Conservation (phyloP, 2,113 vertebrate genomes). For the Nestor notabilis region DNA sequence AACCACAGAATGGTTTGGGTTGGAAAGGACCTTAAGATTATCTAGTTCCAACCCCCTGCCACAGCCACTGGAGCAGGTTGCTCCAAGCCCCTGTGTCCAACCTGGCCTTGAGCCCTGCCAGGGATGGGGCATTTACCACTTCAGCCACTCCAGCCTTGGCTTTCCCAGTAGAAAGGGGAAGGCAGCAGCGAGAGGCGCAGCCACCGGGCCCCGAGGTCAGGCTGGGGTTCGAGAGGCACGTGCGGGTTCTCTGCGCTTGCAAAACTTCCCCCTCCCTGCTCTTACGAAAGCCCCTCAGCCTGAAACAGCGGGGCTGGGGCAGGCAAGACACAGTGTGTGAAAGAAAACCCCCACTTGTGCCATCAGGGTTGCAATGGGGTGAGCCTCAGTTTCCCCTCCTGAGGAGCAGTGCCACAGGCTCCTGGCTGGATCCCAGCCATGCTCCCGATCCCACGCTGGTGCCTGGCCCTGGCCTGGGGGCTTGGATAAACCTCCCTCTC, state of each 20-base stretch:
- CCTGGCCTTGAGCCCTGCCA: background rate
- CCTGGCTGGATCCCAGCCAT: rapidly evolving
- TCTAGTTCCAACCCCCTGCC: background rate
- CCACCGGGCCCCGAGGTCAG: background rate
- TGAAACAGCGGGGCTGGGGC: background rate
- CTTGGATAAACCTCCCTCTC: background rate
- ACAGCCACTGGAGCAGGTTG: too few species aligned
- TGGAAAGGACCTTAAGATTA: background rate
- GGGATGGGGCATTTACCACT: background rate
- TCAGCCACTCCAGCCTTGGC: rapidly evolving
- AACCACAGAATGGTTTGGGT: background rate
- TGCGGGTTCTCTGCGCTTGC: background rate
- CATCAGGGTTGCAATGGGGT: background rate
- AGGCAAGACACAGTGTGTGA: background rate
- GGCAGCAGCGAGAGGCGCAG: background rate
- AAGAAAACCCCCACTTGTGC: background rate
- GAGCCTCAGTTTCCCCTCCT: background rate
- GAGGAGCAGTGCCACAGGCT: background rate
- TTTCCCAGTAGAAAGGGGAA: conserved; percentile 18
- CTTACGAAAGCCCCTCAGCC: conserved; percentile 17
- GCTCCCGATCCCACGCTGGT: background rate
- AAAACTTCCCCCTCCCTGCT: conserved; percentile 42
- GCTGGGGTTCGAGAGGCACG: background rate
- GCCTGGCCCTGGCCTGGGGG: background rate
- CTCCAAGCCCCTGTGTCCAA: background rate